Conservation (phyloP, 2,113 vertebrate genomes). For the Desmodus rotundus region DNA sequence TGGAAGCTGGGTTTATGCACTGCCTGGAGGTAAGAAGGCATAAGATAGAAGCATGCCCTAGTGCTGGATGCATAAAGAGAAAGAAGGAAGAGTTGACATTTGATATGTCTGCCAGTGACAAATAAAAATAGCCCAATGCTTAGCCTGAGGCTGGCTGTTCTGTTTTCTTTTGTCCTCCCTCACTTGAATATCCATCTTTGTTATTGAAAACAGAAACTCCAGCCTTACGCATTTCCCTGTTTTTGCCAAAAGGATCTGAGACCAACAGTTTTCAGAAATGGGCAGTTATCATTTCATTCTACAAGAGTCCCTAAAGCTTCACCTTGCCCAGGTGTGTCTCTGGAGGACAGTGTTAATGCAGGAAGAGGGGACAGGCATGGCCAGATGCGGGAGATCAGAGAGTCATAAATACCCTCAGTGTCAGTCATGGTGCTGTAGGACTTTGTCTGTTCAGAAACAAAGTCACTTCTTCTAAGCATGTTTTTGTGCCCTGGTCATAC, state of each 20-base stretch:
- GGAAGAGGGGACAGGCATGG: not conserved
- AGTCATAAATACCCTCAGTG: not conserved
- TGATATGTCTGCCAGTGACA: not conserved
- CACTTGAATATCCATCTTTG: not conserved
- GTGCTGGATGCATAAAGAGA: not conserved
- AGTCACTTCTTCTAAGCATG: not conserved
- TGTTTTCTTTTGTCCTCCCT: not conserved
- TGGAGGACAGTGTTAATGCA: not conserved
- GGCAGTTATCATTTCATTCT: not conserved
- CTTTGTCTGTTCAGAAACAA: not conserved
- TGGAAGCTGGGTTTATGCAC: not conserved
- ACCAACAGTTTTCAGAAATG: not conserved
- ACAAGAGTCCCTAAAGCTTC: not conserved
- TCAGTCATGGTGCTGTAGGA: not conserved
- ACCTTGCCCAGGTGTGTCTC: not conserved
- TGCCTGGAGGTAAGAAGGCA: not conserved
- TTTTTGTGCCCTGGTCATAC: not conserved
- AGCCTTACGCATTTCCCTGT: not conserved
- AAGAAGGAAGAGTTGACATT: not conserved
- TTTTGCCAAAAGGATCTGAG: not conserved
- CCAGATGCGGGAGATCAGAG: not conserved
- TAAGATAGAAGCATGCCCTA: not conserved
- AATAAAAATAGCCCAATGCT: slow-evolving; percentile 2
- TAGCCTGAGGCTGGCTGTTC: not conserved
- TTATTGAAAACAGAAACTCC: slow-evolving; percentile 30